These are phyloP conservation scores for Brachyistius frenatus DNA, from an alignment of 2,113 vertebrate species.

Conservation along the genomic window DNA sequence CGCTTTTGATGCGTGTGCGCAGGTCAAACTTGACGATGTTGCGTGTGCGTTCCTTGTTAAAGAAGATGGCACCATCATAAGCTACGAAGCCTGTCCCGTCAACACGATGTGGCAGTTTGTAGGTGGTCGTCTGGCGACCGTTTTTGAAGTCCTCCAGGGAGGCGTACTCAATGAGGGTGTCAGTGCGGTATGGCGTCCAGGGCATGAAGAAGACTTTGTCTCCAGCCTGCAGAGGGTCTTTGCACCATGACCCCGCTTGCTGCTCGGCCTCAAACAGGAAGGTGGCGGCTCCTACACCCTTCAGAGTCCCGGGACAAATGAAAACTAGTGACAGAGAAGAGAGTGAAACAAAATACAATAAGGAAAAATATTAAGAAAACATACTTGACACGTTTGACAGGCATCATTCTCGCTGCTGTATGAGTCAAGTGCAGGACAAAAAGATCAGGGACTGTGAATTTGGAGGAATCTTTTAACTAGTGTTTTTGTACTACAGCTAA, in stretches of 20 bases:
- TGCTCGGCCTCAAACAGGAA: conserved; percentile 97
- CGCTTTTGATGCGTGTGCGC: conserved; percentile 98
- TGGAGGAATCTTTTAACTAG: conserved; percentile 69
- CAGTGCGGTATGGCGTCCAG: conserved; percentile 98
- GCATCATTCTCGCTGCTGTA: conserved; percentile 66
- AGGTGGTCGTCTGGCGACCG: conserved; percentile 93
- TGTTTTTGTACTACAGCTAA: conserved; percentile 59
- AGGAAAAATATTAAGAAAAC: conserved; percentile 32
- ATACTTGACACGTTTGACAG: conserved; percentile 22
- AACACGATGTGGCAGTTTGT: conserved; percentile 96
- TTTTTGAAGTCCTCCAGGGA: conserved; percentile 95
- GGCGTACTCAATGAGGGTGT: conserved; percentile 95
- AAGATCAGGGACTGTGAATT: conserved; percentile 67
- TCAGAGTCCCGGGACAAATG: conserved; percentile 98
- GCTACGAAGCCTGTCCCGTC: conserved; percentile 98
- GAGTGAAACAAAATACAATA: conserved; percentile 53
- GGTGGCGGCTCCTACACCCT: conserved; percentile 93
- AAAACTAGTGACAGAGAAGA: conserved; percentile 91
- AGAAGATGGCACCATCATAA: conserved; percentile 97
- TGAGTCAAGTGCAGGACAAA: conserved; percentile 58
- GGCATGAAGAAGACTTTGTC: conserved; percentile 99
- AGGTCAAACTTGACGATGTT: conserved; percentile 99
- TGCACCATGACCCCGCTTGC: conserved; percentile 98
- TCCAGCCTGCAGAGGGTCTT: conserved; percentile 96
- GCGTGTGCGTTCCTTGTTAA: conserved; percentile 97